Evolutionary conservation across 2,888 invertebrate genomes (phyloP), one percentile per base, ranked within the genome.

Genomic region (Cryptus armator): DNA sequence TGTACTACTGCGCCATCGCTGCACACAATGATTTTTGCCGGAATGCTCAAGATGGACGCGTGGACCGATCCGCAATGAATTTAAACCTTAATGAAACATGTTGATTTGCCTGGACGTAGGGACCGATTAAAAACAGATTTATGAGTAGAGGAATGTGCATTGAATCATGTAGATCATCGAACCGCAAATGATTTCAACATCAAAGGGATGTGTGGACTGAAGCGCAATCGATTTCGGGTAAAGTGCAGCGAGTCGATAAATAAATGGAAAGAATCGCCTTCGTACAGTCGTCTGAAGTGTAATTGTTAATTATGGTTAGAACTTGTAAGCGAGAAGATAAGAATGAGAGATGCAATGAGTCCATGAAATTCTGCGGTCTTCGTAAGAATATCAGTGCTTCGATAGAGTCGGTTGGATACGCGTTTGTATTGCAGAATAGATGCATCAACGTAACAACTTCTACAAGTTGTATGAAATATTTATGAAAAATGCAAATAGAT

Each of bases 401-500:
- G 10, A 16, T 10, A 9, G 4, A 19, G 19, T 10, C 10, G 12
- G 59, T 24, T 29, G 29, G 29, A 24, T 59, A 44, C 16, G 37
- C 10, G 59, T 12, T 2, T 14, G 44, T 43, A 43, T 19, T 7
- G 43, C 3, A 16, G 19, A 44, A 72, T 56, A 76, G 29, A 51
- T 48, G 67, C 79, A 80, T 82, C 67, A 79, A 78, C 10, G 24
- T 53, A 83, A 64, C 48, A 51, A 83, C 78, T 19, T 48, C 46
- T 64, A 43, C 66, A 56, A 43, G 64, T 56, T 1, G n/a, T 12
- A 90, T 91, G 88, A 89, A 91, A 91, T 91, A 92, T 92, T 91
- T 89, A 92, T 91, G 86, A 87, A 88, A 91, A 87, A 91, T 92
- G 92, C 90, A 92, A 91, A 92, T 90, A 80, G 4, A 66, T 87